phyloP scores from a whole-genome alignment of 2,797 vertebrate genomes.

The Helarctos malayanus region DNA sequence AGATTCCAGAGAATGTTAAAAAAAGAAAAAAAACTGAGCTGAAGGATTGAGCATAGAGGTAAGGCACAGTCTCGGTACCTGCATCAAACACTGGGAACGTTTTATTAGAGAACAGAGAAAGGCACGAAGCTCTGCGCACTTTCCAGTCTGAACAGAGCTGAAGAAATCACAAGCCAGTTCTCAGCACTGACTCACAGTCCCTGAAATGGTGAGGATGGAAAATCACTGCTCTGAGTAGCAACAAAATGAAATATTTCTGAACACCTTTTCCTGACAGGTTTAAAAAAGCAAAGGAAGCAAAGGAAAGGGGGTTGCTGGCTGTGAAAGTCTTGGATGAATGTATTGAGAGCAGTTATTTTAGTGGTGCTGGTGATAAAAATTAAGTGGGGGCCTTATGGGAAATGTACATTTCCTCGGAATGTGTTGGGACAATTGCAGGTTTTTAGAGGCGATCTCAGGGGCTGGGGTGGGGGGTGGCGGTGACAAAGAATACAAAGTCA shows the following conservation, averaged over 20 bases:
- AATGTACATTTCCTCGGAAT: constrained; percentile 58
- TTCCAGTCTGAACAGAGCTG: constrained; percentile 74
- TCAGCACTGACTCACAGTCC: constrained; percentile 83
- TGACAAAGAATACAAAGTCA: constrained; percentile 38
- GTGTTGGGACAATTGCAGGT: constrained; percentile 38
- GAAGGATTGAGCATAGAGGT: background rate
- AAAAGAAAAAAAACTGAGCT: constrained; percentile 52
- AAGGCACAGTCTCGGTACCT: background rate
- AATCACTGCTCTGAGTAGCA: constrained; percentile 77
- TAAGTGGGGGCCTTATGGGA: constrained; percentile 76
- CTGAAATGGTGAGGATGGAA: constrained; percentile 80
- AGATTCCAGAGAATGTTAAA: constrained; percentile 81
- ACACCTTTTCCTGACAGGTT: constrained; percentile 83
- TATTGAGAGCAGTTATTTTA: constrained; percentile 81
- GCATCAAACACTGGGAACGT: constrained; percentile 28
- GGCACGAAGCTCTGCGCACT: constrained; percentile 59
- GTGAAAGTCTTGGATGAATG: constrained; percentile 67
- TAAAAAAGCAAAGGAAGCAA: constrained; percentile 75
- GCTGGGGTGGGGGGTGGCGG: background rate
- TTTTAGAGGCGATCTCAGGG: constrained; percentile 56
- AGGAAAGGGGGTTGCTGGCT: constrained; percentile 60
- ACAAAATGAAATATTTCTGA: constrained; percentile 87
- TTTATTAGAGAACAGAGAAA: constrained; percentile 73
- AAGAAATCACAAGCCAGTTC: constrained; percentile 84
- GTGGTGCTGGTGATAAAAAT: constrained; percentile 73